phyloP scores from a whole-genome alignment of 2,888 invertebrate species.

The Ophioninae sp. region DNA sequence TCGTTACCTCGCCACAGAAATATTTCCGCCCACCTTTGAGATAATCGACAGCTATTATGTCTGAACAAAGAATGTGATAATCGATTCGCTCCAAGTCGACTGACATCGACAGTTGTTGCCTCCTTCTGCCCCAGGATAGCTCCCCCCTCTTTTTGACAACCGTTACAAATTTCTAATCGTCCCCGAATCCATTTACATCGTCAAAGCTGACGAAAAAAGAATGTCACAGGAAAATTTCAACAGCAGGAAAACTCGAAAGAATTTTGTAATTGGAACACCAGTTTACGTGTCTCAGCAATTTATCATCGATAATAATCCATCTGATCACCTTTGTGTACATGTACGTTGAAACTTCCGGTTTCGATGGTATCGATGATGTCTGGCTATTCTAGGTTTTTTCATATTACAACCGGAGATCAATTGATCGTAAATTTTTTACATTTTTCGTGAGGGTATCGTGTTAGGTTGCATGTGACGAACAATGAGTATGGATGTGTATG shows the following conservation, averaged over 20 bases:
- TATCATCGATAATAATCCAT: constrained; percentile 27
- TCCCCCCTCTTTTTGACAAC: background rate
- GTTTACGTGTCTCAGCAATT: constrained; percentile 13
- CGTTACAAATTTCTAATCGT: background rate
- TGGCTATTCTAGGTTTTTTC: background rate
- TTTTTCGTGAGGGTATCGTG: constrained; percentile 32
- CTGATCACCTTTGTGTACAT: background rate
- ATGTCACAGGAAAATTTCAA: background rate
- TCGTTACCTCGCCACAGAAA: background rate
- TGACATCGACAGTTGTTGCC: background rate
- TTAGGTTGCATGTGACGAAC: constrained; percentile 38
- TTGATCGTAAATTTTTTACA: constrained; percentile 39
- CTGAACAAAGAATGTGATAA: background rate
- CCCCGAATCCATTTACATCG: background rate
- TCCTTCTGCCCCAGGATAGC: background rate
- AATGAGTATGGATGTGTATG: constrained; percentile 13
- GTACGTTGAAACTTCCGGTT: constrained; percentile 22
- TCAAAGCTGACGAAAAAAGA: background rate
- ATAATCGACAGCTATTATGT: background rate
- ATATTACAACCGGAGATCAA: constrained; percentile 31
- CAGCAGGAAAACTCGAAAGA: background rate
- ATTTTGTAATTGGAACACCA: background rate
- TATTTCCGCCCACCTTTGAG: background rate
- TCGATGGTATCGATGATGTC: constrained; percentile 11
- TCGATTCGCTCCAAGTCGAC: background rate